A percentile compares a stretch with the other conserved stretches of the same genome.
These are phyloP conservation scores for Plagodis dolabraria DNA, from an alignment of 2,888 invertebrate species.

Conservation along the genomic window DNA sequence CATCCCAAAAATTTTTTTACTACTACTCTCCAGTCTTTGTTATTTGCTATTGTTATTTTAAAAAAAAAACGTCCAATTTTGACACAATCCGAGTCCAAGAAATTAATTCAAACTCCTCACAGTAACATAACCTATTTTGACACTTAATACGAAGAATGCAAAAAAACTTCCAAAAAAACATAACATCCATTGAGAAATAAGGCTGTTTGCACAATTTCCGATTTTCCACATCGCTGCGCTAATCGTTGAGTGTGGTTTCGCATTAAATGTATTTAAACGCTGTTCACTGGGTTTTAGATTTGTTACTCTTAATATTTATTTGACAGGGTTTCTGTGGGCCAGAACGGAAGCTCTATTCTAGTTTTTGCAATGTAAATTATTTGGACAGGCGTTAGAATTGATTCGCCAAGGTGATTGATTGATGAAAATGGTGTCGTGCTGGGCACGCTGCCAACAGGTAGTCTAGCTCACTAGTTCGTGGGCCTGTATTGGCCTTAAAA, in stretches of 20 bases:
- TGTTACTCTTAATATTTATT: slow-evolving; percentile 25
- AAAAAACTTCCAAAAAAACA: slow-evolving; percentile 14
- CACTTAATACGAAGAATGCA: slow-evolving; percentile 21
- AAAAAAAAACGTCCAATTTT: background rate
- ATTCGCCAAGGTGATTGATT: no score
- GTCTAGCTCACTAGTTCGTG: no score
- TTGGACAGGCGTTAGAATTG: no score
- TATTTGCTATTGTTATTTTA: background rate
- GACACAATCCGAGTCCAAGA: slow-evolving; percentile 13
- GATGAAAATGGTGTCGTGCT: no score
- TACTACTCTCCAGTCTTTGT: background rate
- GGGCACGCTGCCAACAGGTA: no score
- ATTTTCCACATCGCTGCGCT: slow-evolving; percentile 32
- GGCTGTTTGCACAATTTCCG: slow-evolving; percentile 42
- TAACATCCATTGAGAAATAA: slow-evolving; percentile 17
- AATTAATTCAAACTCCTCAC: slow-evolving; percentile 10
- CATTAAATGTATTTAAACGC: slow-evolving; percentile 30
- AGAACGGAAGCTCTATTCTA: slow-evolving; percentile 23
- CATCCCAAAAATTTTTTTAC: background rate
- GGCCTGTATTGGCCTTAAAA: no score
- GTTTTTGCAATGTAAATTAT: no score
- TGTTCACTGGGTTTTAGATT: slow-evolving; percentile 22
- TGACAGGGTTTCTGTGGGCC: slow-evolving; percentile 18
- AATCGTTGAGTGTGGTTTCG: slow-evolving; percentile 26
- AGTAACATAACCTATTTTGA: slow-evolving; percentile 34